These are phyloP conservation scores for Aricia artaxerxes DNA, from an alignment of 2,888 invertebrate species.

Conservation along the genomic window DNA sequence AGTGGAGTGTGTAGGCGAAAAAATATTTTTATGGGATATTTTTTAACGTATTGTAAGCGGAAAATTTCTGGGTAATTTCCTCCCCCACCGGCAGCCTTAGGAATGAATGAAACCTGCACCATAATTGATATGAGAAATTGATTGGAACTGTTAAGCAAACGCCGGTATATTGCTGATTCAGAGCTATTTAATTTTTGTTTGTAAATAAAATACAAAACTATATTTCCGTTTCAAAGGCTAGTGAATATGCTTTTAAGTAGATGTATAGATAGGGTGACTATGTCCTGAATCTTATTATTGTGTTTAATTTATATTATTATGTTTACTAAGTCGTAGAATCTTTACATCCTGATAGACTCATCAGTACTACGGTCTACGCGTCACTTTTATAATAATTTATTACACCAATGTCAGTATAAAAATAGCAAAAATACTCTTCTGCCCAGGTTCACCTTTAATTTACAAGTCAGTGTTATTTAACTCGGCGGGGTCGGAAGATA, in stretches of 20 bases:
- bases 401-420: background rate
- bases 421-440: background rate
- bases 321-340: no score
- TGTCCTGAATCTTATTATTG: no score
- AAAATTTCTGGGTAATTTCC: background rate
- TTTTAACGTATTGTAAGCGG: background rate
- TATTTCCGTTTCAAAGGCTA: no score
- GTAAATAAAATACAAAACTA: no score
- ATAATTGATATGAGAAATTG: background rate
- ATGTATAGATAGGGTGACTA: no score
- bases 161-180: background rate
- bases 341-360: no score
- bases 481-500: slow-evolving; percentile 1
- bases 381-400: no score
- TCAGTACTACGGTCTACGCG: no score
- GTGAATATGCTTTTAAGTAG: no score
- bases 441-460: background rate
- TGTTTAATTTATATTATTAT: no score
- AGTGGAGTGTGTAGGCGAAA: background rate
- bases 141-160: background rate
- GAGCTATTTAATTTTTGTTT: no score
- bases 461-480: slow-evolving; percentile 18
- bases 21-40: background rate
- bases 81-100: background rate
- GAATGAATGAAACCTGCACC: background rate